Evolutionary conservation across 2,797 vertebrate species (phyloP), one percentile per base, ranked within the genome.

Genomic region (Enteromius argenteus): DNA sequence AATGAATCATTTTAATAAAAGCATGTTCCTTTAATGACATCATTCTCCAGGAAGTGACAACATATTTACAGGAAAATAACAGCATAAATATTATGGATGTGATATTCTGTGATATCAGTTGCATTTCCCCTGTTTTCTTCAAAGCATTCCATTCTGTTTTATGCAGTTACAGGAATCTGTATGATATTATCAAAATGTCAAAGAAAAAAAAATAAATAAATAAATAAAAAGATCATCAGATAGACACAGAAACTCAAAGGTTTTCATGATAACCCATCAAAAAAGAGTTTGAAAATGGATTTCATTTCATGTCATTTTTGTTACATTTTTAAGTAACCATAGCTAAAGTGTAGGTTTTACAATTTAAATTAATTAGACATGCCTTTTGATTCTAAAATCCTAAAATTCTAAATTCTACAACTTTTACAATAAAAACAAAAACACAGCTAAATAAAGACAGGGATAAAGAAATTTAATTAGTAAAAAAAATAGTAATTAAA

Each of bases 41-140:
- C 35, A 58, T 76, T 58, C 1, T 39, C 51, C 73, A 58, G 73
- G 51, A 75, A 58, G 21, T 75, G 32, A 23, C 73, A 56, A 69
- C 30, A 39, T 15, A 15, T 30, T 51, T 35, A 30, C 0, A 0
- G 32, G 30, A 37, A 53, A 75, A n/a, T 6, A 37, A 56, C 32
- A 23, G 73, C 11, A 15, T 6, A n/a, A 37, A 74, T 64, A 32
- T 64, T 30, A 64, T 32, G 60, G 60, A 64, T 64, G 13, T 14
- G 15, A 32, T 51, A 73, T 21, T 35, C 35, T 19, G 17, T 21
- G 14, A 17, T 30, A 64, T 72, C 9, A 15, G 11, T 23, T 8
- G 5, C 0, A 17, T 17, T 27, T 27, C 3, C 1, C 0, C 0
- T 10, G 39, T 30, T 14, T 27, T 30, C 13, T n/a, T 17, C 1